Evolutionary conservation across 2,797 vertebrate species (phyloP).

Genomic region (Macroramphosus scolopax): DNA sequence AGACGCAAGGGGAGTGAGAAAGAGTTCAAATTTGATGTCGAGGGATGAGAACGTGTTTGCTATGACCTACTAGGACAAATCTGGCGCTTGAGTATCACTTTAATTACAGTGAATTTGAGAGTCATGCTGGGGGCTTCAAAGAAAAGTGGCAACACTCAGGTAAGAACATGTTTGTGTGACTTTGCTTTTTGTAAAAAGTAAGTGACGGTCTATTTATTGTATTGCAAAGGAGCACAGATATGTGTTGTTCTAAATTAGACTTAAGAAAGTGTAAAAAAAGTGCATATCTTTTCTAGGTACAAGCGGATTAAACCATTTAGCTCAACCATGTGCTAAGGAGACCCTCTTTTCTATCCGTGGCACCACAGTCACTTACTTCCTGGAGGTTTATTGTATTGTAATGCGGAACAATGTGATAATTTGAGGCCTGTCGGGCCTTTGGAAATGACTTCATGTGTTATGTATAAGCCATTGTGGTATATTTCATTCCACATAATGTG

Average conservation of each 20-base stretch:
- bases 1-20: too few relatives aligned
- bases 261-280: neutral
- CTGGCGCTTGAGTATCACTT: too few relatives aligned
- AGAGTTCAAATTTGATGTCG: too few relatives aligned
- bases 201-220: neutral
- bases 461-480: neutral
- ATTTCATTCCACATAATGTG: neutral
- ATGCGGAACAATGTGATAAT: constrained; percentile 16
- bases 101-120: too few relatives aligned
- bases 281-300: too few relatives aligned
- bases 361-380: constrained; percentile 12
- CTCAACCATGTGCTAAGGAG: constrained; percentile 27
- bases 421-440: constrained; percentile 11
- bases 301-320: constrained; percentile 28
- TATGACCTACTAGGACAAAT: too few relatives aligned
- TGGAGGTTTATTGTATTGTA: constrained; percentile 4
- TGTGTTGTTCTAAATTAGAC: constrained; percentile 2
- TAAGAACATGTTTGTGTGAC: constrained; percentile 12
- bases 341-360: constrained; percentile 15
- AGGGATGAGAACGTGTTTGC: too few relatives aligned
- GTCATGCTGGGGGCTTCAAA: too few relatives aligned
- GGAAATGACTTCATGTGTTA: constrained; percentile 9
- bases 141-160: neutral
- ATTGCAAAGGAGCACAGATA: constrained; percentile 13
- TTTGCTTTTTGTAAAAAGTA: constrained; percentile 13